Percentiles rank a stretch among this genome's conserved stretches.
Evolutionary conservation across 1,140 invertebrate genomes (phyloP).

Genomic region (Diuraphis noxia): DNA sequence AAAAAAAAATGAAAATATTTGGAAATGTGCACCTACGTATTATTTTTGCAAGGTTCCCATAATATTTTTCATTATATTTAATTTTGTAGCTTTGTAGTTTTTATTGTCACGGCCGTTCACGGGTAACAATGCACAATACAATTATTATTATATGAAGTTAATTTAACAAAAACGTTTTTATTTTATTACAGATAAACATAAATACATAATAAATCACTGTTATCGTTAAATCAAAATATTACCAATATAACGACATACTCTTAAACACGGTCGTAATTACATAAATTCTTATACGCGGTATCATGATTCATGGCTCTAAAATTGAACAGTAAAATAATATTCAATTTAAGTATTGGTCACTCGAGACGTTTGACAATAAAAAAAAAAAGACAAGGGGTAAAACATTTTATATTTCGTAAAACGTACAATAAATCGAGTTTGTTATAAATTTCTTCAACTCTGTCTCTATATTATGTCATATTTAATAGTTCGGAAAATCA

Average conservation of each 20-base stretch:
- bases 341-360: not conserved
- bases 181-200: not conserved
- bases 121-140: not conserved
- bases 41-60: not conserved
- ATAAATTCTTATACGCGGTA: not conserved
- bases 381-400: not conserved
- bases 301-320: not conserved
- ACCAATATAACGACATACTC: not conserved
- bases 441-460: not conserved
- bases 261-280: not conserved
- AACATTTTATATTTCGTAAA: not conserved
- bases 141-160: not conserved
- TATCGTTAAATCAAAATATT: not conserved
- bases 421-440: not conserved
- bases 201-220: not conserved
- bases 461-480: not conserved
- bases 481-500: no score
- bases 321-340: slow-evolving; percentile 2
- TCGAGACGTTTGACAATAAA: not conserved
- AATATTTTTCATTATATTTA: not conserved
- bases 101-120: not conserved
- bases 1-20: no score
- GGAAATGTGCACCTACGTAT: no score
- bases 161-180: not conserved
- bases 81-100: not conserved